A percentile compares a stretch with the other conserved stretches of the same genome.
Conservation (phyloP, 2,888 invertebrate species). For the Frankliniella fusca region DNA sequence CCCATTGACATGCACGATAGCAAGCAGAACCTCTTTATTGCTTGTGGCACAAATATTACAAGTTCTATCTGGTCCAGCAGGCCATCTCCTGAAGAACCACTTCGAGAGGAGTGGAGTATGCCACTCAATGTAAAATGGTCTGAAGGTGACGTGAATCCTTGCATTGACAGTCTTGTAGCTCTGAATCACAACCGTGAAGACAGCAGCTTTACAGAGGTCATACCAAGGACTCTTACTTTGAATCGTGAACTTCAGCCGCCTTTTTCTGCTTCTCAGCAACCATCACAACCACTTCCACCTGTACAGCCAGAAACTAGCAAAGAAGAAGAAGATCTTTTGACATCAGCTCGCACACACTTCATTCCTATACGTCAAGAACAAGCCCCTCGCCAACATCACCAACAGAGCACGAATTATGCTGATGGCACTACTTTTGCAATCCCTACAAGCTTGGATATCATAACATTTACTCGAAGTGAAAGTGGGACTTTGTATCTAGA, state of each 20-base stretch:
- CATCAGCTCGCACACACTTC: slow-evolving; percentile 77
- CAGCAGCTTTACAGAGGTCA: slow-evolving; percentile 61
- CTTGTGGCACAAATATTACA: slow-evolving; percentile 52
- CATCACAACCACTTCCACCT: slow-evolving; percentile 30
- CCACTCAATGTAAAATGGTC: slow-evolving; percentile 43
- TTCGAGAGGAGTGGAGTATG: slow-evolving; percentile 30
- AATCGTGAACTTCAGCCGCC: slow-evolving; percentile 29
- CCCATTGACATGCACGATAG: neutral
- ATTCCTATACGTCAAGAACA: slow-evolving; percentile 66
- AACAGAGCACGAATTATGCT: slow-evolving; percentile 48
- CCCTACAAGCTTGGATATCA: slow-evolving; percentile 56
- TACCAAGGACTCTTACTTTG: slow-evolving; percentile 45
- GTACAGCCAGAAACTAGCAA: slow-evolving; percentile 41
- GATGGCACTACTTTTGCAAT: slow-evolving; percentile 73
- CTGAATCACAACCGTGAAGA: slow-evolving; percentile 59
- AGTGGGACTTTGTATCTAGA: slow-evolving; percentile 60
- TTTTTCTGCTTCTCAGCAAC: slow-evolving; percentile 34
- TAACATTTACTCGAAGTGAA: slow-evolving; percentile 63
- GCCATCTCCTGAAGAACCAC: slow-evolving; percentile 35
- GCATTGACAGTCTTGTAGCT: slow-evolving; percentile 51
- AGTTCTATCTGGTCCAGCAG: slow-evolving; percentile 53
- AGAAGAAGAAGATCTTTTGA: slow-evolving; percentile 66
- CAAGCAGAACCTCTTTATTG: slow-evolving; percentile 44
- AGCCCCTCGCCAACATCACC: slow-evolving; percentile 37
- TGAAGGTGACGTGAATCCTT: slow-evolving; percentile 43